Conservation (phyloP, 1,140 invertebrate species). For the Neodiprion pinetum region DNA sequence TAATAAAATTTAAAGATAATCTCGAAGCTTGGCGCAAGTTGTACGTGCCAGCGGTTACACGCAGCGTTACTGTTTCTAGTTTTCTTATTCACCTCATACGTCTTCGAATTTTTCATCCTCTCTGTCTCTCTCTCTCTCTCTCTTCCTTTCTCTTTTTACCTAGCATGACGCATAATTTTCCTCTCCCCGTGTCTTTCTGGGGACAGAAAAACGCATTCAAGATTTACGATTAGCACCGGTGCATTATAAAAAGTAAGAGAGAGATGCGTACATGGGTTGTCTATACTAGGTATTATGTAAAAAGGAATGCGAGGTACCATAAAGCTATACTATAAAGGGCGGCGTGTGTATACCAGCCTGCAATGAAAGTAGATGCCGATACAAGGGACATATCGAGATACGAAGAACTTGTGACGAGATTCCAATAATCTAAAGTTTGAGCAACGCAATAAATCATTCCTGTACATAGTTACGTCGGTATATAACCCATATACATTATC, state of each 20-base stretch:
- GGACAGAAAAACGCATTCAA: background rate
- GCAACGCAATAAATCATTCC: background rate
- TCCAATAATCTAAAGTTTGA: slow-evolving; percentile 7
- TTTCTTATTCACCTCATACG: background rate
- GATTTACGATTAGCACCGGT: background rate
- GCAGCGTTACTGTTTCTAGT: too few relatives aligned
- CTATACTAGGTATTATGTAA: background rate
- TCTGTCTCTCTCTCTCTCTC: slow-evolving; percentile 9
- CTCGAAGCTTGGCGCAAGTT: too few relatives aligned
- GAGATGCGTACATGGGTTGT: background rate
- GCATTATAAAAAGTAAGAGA: background rate
- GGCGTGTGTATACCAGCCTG: too few relatives aligned
- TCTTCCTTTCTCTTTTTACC: slow-evolving; percentile 17
- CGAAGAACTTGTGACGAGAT: background rate
- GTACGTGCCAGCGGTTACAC: too few relatives aligned
- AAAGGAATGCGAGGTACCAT: background rate
- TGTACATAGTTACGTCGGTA: background rate
- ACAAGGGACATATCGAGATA: too few relatives aligned
- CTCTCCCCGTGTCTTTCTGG: slow-evolving; percentile 20
- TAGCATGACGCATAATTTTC: slow-evolving; percentile 9
- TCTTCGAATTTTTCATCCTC: slow-evolving; percentile 17
- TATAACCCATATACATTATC: too few relatives aligned
- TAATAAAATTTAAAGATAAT: too few relatives aligned
- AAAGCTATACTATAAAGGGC: too few relatives aligned
- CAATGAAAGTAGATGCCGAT: too few relatives aligned